Evolutionary conservation across 2,113 vertebrate genomes (phyloP).

Genomic region (Zapornia atra): DNA sequence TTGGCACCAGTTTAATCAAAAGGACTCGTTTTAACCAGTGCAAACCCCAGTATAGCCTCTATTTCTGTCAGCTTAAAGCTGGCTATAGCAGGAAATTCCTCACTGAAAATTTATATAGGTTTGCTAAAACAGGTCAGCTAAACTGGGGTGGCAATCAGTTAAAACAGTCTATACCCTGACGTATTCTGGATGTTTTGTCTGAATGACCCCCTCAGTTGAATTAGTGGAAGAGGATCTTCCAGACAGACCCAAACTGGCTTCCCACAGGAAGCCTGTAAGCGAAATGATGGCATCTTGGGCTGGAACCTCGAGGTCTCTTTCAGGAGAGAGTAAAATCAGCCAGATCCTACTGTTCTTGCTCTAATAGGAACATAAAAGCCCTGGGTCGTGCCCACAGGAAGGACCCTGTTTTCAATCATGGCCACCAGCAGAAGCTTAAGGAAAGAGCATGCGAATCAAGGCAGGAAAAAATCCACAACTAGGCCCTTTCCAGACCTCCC

Average conservation of each 20-base stretch:
- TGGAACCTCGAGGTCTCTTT: neutral
- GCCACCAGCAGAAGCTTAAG: neutral
- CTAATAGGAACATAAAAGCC: neutral
- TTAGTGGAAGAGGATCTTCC: neutral
- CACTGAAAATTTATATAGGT: neutral
- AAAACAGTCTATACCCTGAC: neutral
- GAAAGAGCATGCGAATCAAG: neutral
- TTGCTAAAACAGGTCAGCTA: neutral
- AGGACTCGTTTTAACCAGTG: conserved; percentile 51
- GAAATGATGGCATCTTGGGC: neutral
- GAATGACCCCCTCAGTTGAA: neutral
- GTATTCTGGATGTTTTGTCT: neutral
- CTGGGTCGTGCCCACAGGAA: neutral
- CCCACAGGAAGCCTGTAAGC: neutral
- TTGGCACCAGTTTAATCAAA: conserved; percentile 70
- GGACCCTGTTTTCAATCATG: neutral
- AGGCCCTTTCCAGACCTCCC: neutral
- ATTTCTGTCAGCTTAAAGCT: conserved; percentile 58
- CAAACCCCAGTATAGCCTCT: conserved; percentile 49
- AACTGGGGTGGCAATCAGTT: neutral
- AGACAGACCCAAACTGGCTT: neutral
- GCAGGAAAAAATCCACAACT: neutral
- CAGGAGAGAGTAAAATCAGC: neutral
- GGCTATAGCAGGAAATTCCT: conserved; percentile 27
- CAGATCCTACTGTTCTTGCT: neutral